Evolutionary conservation across 2,888 invertebrate genomes (phyloP).

Genomic region (Melanophora roralis): DNA sequence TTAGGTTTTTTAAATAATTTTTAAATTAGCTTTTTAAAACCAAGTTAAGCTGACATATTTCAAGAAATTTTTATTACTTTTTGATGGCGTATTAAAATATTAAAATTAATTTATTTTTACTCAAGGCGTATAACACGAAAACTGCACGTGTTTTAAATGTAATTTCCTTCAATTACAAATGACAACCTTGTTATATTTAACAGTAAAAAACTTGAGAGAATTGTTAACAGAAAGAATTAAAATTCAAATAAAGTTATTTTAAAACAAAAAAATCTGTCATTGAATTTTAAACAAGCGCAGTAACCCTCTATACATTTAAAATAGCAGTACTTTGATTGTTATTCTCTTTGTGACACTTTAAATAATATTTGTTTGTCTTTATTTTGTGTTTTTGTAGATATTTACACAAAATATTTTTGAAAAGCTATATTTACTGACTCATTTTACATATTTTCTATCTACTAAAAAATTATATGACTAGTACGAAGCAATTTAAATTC

Average conservation of each 20-base stretch:
- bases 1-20: too few relatives aligned
- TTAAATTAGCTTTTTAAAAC: too few relatives aligned
- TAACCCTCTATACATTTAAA: background rate
- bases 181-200: background rate
- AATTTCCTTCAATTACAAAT: background rate
- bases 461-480: too few relatives aligned
- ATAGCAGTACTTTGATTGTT: too few relatives aligned
- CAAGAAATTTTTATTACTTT: background rate
- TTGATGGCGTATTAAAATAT: background rate
- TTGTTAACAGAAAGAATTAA: background rate
- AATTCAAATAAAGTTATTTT: background rate
- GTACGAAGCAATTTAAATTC: too few relatives aligned
- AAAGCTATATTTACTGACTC: too few relatives aligned
- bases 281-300: constrained; percentile 7
- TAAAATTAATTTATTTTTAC: background rate
- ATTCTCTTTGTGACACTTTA: too few relatives aligned
- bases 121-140: background rate
- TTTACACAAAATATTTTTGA: too few relatives aligned
- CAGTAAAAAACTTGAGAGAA: background rate
- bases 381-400: background rate
- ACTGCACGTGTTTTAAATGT: background rate
- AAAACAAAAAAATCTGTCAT: background rate
- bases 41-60: too few relatives aligned
- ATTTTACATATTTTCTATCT: too few relatives aligned
- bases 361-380: background rate